A percentile compares a stretch with the other conserved stretches of the same genome.
Evolutionary conservation across 2,113 vertebrate species (phyloP).

Genomic region (Parus major): DNA sequence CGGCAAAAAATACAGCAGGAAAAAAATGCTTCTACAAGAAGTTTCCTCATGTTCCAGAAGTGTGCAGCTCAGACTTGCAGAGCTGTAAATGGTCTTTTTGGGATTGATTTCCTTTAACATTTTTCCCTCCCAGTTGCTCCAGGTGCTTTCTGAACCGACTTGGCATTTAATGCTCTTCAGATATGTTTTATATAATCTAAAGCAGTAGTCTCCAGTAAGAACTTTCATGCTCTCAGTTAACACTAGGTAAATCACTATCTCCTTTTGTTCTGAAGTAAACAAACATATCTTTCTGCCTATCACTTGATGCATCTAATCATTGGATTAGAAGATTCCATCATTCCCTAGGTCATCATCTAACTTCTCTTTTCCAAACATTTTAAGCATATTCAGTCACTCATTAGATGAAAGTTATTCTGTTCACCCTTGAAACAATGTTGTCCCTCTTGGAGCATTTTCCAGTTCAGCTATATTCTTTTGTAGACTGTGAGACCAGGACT

Average conservation of each 20-base stretch:
- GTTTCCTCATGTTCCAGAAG: background rate
- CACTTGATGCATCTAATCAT: background rate
- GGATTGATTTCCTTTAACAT: background rate
- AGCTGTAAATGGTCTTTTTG: background rate
- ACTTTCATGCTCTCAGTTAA: background rate
- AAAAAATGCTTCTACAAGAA: background rate
- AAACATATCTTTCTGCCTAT: background rate
- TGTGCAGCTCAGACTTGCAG: background rate
- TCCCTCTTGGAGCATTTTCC: background rate
- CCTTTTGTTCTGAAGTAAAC: background rate
- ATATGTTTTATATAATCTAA: background rate
- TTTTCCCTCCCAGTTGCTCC: background rate
- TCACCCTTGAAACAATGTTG: background rate
- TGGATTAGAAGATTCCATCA: background rate
- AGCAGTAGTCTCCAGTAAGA: background rate
- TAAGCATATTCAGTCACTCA: background rate
- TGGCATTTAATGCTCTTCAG: background rate
- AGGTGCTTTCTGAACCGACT: background rate
- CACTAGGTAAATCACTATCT: background rate
- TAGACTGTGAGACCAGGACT: background rate
- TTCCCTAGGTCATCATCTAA: background rate
- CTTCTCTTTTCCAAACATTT: background rate
- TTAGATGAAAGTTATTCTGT: background rate
- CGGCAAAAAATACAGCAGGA: background rate
- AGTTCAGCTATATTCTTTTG: background rate